Evolutionary conservation across 2,797 vertebrate genomes (phyloP).

Genomic region (Amblyraja radiata): DNA sequence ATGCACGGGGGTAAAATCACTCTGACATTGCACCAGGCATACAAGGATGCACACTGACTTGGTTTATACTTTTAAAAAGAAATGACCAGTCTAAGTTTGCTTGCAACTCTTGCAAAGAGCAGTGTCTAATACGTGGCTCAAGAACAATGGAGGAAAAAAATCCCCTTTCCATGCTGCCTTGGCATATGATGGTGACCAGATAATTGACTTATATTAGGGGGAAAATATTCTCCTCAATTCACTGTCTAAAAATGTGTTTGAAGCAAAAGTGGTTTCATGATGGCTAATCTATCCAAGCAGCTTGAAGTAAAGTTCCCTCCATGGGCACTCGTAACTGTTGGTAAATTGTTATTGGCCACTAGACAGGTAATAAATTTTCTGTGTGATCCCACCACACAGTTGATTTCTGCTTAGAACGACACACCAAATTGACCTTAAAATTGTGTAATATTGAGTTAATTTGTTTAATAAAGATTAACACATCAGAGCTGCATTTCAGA

Average conservation of each 20-base stretch:
- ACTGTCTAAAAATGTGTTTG: constrained; percentile 31
- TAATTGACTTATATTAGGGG: background rate
- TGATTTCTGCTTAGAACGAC: constrained; percentile 21
- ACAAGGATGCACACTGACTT: constrained; percentile 58
- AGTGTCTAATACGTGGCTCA: background rate
- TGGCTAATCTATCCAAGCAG: constrained; percentile 17
- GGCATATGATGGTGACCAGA: background rate
- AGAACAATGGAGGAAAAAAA: constrained; percentile 1
- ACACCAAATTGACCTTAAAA: background rate
- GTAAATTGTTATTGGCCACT: background rate
- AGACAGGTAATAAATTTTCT: background rate
- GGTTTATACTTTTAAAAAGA: constrained; percentile 46
- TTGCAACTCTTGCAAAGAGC: constrained; percentile 38
- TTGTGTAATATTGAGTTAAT: constrained; percentile 31
- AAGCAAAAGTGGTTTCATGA: constrained; percentile 17
- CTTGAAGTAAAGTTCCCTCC: constrained; percentile 35
- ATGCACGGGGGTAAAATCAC: constrained; percentile 43
- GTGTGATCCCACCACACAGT: constrained; percentile 3
- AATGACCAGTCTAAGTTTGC: constrained; percentile 46
- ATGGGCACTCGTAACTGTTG: constrained; percentile 26
- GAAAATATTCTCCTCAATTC: background rate
- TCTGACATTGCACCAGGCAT: constrained; percentile 51
- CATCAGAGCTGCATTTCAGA: constrained; percentile 5
- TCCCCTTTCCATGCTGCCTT: constrained; percentile 25
- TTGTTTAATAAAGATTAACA: constrained; percentile 34